Evolutionary conservation across 2,888 invertebrate species (phyloP), one percentile per base, ranked within the genome.

Genomic region (Sphaerophoria rueppellii): DNA sequence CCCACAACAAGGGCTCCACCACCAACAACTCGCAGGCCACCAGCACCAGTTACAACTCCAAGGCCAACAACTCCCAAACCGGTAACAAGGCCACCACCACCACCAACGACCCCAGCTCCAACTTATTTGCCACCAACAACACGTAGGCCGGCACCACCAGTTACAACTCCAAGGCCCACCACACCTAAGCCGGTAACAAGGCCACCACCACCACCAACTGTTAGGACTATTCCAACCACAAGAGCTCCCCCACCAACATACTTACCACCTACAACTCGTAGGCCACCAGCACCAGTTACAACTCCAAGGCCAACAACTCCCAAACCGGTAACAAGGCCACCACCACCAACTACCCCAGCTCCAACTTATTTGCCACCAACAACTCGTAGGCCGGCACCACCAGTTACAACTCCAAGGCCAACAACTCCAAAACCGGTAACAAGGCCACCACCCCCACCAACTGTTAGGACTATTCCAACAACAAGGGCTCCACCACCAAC

Each of bases 181-280:
- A 40, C 40, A 2, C 40, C 40, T 1, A 40, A 40, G 4, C 40
- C 40, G 6, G 40, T 55, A 55, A 43, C 35, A 48, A 54, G 14
- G 16, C 71, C 63, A 61, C 65, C 76, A 40, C 40, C 40, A 40
- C 40, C 40, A 40, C 40, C 40, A 40, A 69, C 55, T 57, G 54
- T 40, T 0, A 12, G 54, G 0, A 16, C 69, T 9, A 1, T 61
- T 43, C 52, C 65, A 50, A 48, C 48, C 0, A 70, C 57, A 3
- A 61, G 32, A 6, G 40, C 37, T 16, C 50, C 61, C 1, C 72
- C 61, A 54, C 16, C 88, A n/a, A 88, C 89, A 0, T 87, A 76
- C 6, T n/a, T 86, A 43, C 88, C 88, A 43, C 14, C 87, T 87
- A 24, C 90, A 88, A 80, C 90, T 87, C 16, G 83, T 78, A 86